Percentiles rank a stretch among this genome's conserved stretches.
phyloP scores from a whole-genome alignment of 2,113 vertebrate species.

The Bagarius yarrelli region DNA sequence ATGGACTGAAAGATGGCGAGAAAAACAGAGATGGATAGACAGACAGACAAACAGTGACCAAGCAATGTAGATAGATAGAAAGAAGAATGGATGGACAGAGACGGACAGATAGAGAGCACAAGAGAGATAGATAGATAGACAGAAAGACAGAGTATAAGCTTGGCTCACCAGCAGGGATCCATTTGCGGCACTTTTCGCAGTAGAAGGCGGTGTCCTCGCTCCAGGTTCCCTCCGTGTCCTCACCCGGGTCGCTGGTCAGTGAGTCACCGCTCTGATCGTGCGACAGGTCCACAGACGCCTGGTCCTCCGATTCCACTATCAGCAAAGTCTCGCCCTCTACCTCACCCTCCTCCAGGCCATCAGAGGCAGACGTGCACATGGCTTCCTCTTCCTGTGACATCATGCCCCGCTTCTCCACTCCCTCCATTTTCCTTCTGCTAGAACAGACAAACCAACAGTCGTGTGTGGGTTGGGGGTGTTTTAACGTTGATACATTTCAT shows the following conservation, averaged over 20 bases:
- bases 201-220: constrained; percentile 91
- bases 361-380: constrained; percentile 84
- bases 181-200: constrained; percentile 96
- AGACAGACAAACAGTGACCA: too few relatives aligned
- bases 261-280: constrained; percentile 97
- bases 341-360: constrained; percentile 94
- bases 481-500: too few relatives aligned
- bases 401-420: constrained; percentile 72
- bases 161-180: constrained; percentile 88
- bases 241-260: constrained; percentile 88
- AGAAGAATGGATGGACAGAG: too few relatives aligned
- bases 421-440: constrained; percentile 75
- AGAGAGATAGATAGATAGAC: too few relatives aligned
- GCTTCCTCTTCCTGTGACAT: constrained; percentile 80
- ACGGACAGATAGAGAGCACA: too few relatives aligned
- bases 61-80: too few relatives aligned
- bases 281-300: constrained; percentile 91
- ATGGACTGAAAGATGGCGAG: too few relatives aligned
- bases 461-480: too few relatives aligned
- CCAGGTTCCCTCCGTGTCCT: constrained; percentile 78
- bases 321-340: constrained; percentile 95
- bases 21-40: too few relatives aligned
- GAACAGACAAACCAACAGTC: too few relatives aligned
- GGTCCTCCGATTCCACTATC: constrained; percentile 93
- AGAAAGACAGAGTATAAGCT: not conserved